Evolutionary conservation across 92 coral and sea anemone genomes (phyloP).

Genomic region (Galaxea fascicularis): DNA sequence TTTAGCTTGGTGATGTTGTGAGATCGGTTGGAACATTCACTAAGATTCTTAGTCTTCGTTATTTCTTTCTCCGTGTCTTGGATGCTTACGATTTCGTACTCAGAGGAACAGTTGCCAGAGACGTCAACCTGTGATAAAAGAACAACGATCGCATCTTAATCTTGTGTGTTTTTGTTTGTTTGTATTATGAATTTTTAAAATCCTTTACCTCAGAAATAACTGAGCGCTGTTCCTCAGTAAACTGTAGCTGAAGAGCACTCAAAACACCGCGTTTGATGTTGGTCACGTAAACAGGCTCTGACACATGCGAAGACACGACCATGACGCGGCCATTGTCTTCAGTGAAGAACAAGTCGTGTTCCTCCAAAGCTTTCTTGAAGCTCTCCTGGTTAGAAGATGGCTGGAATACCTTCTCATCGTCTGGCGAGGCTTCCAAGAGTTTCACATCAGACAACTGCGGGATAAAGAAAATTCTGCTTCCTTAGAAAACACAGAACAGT

Average conservation of each 20-base stretch:
- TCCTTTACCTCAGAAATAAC: constrained; percentile 49
- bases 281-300: constrained; percentile 63
- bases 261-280: constrained; percentile 75
- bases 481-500: neutral
- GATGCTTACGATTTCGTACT: constrained; percentile 33
- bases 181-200: neutral
- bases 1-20: constrained; percentile 53
- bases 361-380: constrained; percentile 58
- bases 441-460: constrained; percentile 64
- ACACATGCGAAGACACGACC: constrained; percentile 6
- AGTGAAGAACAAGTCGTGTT: constrained; percentile 39
- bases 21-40: constrained; percentile 63
- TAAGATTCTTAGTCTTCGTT: constrained; percentile 62
- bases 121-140: constrained; percentile 63
- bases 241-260: constrained; percentile 81
- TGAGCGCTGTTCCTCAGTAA: constrained; percentile 39
- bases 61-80: constrained; percentile 50
- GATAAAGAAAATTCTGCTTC: neutral
- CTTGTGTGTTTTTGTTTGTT: neutral
- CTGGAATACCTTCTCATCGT: constrained; percentile 10
- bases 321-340: constrained; percentile 49
- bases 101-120: constrained; percentile 66
- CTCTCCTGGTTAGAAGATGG: constrained; percentile 53
- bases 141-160: neutral
- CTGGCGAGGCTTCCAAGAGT: constrained; percentile 56